Conservation (phyloP, 1,140 invertebrate species). For the Diachasmimorpha longicaudata region DNA sequence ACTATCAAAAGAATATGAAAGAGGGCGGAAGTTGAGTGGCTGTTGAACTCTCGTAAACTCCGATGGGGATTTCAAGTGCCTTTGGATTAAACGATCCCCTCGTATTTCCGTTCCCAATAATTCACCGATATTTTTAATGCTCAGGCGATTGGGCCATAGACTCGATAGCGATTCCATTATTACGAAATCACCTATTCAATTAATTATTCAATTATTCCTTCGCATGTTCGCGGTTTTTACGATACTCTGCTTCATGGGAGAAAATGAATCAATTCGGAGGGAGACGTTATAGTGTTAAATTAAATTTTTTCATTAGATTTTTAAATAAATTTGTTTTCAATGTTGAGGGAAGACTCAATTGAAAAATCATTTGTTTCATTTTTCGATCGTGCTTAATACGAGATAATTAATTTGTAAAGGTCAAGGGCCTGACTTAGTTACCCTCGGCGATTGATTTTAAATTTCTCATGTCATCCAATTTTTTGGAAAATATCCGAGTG, state of each 20-base stretch:
- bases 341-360: too few species aligned
- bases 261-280: neutral
- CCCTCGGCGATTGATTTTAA: too few species aligned
- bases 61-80: neutral
- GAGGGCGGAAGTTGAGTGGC: neutral
- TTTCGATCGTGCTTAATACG: too few species aligned
- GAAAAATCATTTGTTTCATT: too few species aligned
- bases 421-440: too few species aligned
- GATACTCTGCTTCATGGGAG: neutral
- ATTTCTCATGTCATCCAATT: too few species aligned
- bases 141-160: neutral
- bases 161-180: neutral
- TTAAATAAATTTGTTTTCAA: too few species aligned
- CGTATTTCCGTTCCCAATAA: neutral
- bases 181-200: neutral
- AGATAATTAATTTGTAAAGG: too few species aligned
- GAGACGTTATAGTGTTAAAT: too few species aligned
- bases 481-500: too few species aligned
- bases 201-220: neutral
- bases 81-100: neutral
- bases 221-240: neutral
- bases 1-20: constrained; percentile 6
- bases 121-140: neutral
- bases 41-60: constrained; percentile 1
- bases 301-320: too few species aligned